Conservation (phyloP, 1,140 invertebrate genomes). For the Drosophila tropicalis region DNA sequence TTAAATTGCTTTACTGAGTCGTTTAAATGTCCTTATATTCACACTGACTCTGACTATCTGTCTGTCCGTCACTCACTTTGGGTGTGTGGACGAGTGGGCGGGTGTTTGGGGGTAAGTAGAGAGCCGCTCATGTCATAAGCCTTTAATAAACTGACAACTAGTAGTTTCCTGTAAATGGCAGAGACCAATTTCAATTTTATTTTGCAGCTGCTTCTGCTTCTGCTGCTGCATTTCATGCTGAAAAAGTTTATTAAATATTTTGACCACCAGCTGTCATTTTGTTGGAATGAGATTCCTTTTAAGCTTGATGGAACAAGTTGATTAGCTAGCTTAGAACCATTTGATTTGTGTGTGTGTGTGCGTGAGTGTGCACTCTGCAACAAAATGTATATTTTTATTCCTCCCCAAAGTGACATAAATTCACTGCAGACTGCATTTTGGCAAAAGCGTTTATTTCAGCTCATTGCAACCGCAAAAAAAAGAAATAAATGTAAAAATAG, state of each 20-base stretch:
- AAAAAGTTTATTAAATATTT: slow-evolving; percentile 13
- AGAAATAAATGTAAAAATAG: no score
- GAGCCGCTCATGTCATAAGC: slow-evolving; percentile 22
- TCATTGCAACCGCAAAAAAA: no score
- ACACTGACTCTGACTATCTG: background rate
- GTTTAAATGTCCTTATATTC: background rate
- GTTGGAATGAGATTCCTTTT: slow-evolving; percentile 7
- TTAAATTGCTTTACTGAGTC: background rate
- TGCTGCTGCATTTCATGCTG: background rate
- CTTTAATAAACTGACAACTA: slow-evolving; percentile 32
- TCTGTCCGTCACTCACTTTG: background rate
- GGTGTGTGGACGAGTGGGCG: background rate
- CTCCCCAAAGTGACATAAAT: background rate
- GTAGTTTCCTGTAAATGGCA: slow-evolving; percentile 42
- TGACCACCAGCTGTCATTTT: slow-evolving; percentile 29
- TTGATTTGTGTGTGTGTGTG: no score
- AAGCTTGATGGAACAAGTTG: slow-evolving; percentile 10
- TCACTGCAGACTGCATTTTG: background rate
- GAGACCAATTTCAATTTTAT: slow-evolving; percentile 35
- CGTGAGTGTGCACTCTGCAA: no score
- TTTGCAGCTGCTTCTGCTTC: slow-evolving; percentile 19
- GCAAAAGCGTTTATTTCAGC: no score
- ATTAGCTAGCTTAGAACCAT: slow-evolving; percentile 18
- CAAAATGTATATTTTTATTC: no score
- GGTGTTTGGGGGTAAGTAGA: background rate